These are phyloP conservation scores for Cynaeus angustus DNA, from an alignment of 2,888 invertebrate species.

Conservation along the genomic window DNA sequence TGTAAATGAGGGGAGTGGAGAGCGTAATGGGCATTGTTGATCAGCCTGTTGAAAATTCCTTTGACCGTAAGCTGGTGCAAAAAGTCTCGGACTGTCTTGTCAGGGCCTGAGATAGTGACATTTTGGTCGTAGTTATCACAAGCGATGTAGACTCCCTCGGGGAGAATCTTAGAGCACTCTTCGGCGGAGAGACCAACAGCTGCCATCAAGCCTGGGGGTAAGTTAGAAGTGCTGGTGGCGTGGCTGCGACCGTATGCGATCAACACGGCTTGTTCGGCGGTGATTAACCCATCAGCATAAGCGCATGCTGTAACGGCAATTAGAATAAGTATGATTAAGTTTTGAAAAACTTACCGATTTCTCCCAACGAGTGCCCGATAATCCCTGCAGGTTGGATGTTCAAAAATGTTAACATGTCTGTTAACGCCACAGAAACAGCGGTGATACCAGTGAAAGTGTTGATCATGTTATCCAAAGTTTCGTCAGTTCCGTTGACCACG, in stretches of 20 bases:
- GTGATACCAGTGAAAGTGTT: conserved; percentile 77
- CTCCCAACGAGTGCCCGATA: conserved; percentile 93
- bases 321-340: neutral
- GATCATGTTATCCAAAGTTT: conserved; percentile 72
- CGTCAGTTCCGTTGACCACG: conserved; percentile 72
- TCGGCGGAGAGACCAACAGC: conserved; percentile 77
- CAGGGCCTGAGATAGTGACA: conserved; percentile 93
- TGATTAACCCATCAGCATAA: conserved; percentile 78
- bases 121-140: conserved; percentile 92
- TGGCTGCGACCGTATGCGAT: conserved; percentile 76
- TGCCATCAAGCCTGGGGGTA: conserved; percentile 71
- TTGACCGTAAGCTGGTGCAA: conserved; percentile 79
- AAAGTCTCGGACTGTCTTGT: conserved; percentile 79
- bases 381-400: conserved; percentile 92
- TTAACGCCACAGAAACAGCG: conserved; percentile 82
- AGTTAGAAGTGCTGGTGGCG: conserved; percentile 67
- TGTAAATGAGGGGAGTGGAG: conserved; percentile 88
- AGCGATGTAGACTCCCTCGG: conserved; percentile 86
- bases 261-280: conserved; percentile 76
- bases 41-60: conserved; percentile 84
- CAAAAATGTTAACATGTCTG: conserved; percentile 83
- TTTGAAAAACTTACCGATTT: conserved; percentile 75
- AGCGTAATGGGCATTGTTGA: conserved; percentile 86
- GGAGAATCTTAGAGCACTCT: conserved; percentile 75
- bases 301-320: conserved; percentile 71